Evolutionary conservation across 2,888 invertebrate species (phyloP), one percentile per base, ranked within the genome.

Genomic region (Heliconius ismenius): DNA sequence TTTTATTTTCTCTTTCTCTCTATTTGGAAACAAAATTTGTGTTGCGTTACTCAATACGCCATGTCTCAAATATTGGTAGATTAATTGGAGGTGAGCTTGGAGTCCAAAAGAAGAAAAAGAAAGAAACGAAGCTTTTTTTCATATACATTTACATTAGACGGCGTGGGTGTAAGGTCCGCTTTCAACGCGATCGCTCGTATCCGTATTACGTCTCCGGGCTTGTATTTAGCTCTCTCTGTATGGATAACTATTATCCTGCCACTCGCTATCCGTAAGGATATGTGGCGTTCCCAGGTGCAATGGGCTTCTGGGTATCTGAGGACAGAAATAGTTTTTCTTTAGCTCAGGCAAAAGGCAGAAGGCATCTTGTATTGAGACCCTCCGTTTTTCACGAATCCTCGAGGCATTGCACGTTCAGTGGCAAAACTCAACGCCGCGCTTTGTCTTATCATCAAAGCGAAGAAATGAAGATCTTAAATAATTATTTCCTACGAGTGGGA

Each of bases 151-250:
- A 95, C 95, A 81, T 89, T 82, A 63, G 94, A 91, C 78, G 93
- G 91, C 63, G 94, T 90, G 0, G 95, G 95, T 1, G 94, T 92
- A 28, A 96, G 87, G 79, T 95, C 95, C 1, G 95, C 93, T 74
- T 93, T 94, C 18, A 96, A 85, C 6, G 92, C 93, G 9, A 96
- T 84, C 0, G 95, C 88, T 62, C 96, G 89, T n/a, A 95, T 90
- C 24, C 93, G 90, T 65, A 96, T 90, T 9, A 90, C 91, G 76
- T 96, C 96, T 0, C 95, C 95, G 0, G 95, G 95, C 24, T 95
- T 90, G 86, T 96, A 96, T 15, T 95, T 88, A 0, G 95, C 93
- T 21, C 95, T 93, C 80, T 96, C 96, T 0, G 95, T 95, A 80
- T 95, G 95, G 0, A 96, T 88, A 63, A 95, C 91, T 1, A 95